Evolutionary conservation across 2,797 vertebrate species (phyloP), one percentile per base, ranked within the genome.

Genomic region (Pantherophis alleghaniensis): DNA sequence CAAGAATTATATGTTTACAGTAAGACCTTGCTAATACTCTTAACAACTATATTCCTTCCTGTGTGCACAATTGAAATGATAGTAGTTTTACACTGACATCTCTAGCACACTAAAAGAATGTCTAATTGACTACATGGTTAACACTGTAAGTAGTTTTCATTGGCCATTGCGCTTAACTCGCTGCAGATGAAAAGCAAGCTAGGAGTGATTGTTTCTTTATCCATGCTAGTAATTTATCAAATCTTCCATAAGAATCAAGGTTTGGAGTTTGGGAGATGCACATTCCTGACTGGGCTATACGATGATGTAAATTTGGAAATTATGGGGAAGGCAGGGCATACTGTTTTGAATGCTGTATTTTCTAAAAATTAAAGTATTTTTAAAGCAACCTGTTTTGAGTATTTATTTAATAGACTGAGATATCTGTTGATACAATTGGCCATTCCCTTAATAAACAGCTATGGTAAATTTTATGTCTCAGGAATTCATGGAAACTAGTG

Each of bases 291-390:
- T n/a, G 91, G 89, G 87, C 7, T 87, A 91, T 42, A 24, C 79
- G 59, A 47, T 22, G 74, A 20, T 56, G 55, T 91, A 91, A 86
- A 57, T 57, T 94, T 37, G 63, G 63, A 92, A 92, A 87, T 47
- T 63, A 94, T 92, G 60, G 91, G 79, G 94, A 87, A 96, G 91
- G 90, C 95, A 96, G 96, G 96, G 96, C 90, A 93, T 95, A 95
- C 96, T 97, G 97, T 96, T 96, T 96, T 96, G 97, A 97, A 97
- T 94, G 97, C 97, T 98, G 98, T 98, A 98, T 98, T 98, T 98
- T 98, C 97, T 98, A 98, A 98, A 97, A 97, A 98, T 74, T 63
- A 87, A 98, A 98, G 93, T 98, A 98, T 98, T 98, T 98, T 98
- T 98, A 98, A 98, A 98, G 96, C 97, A 98, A 95, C 89, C 91